These are phyloP conservation scores for Asobara japonica DNA, from an alignment of 1,140 invertebrate genomes.

Conservation along the genomic window DNA sequence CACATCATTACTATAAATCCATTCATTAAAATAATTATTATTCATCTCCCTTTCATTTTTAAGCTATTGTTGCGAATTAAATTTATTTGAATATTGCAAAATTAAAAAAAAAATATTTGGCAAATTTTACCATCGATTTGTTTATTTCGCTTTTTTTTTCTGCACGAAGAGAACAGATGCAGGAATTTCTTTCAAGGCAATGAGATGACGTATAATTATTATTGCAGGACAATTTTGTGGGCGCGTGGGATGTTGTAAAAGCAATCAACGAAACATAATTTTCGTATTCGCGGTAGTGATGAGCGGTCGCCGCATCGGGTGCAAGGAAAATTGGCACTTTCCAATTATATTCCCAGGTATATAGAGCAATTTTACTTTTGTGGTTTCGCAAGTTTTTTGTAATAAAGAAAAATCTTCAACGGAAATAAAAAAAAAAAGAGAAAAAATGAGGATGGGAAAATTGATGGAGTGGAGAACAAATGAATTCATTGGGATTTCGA, in stretches of 20 bases:
- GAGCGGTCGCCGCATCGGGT: not conserved
- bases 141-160: not conserved
- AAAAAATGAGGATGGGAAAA: too few relatives aligned
- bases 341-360: not conserved
- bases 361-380: not conserved
- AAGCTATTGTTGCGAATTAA: too few relatives aligned
- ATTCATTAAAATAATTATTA: not conserved
- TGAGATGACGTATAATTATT: not conserved
- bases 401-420: too few relatives aligned
- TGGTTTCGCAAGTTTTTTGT: not conserved
- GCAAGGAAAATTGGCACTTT: constrained; percentile 9
- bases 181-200: not conserved
- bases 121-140: not conserved
- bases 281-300: not conserved
- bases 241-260: constrained; percentile 1
- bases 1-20: not conserved
- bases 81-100: too few relatives aligned
- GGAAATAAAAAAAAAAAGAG: too few relatives aligned
- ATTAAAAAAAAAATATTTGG: not conserved
- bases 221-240: not conserved
- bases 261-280: constrained; percentile 1
- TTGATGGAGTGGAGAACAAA: too few relatives aligned
- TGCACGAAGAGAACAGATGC: not conserved
- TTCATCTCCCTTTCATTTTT: not conserved
- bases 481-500: too few relatives aligned